Percentiles rank a stretch among this genome's conserved stretches.
Evolutionary conservation across 2,888 invertebrate species (phyloP).

Genomic region (Cecidostiba fungosa): DNA sequence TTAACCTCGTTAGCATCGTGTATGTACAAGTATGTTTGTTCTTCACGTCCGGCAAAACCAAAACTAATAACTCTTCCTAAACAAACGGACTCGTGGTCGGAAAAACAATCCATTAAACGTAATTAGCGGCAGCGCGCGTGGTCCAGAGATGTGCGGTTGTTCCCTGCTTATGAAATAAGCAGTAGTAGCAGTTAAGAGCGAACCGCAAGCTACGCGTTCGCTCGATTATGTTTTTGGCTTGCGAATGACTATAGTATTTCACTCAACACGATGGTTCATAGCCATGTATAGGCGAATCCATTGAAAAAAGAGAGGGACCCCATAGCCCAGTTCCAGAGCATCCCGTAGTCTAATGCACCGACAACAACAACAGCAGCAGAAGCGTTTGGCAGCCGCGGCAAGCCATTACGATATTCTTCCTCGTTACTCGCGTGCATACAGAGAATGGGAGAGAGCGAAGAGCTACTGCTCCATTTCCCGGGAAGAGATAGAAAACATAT

Average conservation of each 20-base stretch:
- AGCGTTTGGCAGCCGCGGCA: neutral
- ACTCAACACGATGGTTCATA: neutral
- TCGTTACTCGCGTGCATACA: neutral
- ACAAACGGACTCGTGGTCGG: neutral
- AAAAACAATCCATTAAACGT: slow-evolving; percentile 50
- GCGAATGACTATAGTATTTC: neutral
- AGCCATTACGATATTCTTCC: neutral
- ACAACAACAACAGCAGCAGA: neutral
- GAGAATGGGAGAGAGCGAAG: too few relatives aligned
- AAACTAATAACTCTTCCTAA: neutral
- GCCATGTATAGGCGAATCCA: neutral
- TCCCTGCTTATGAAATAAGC: slow-evolving; percentile 53
- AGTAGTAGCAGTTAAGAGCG: slow-evolving; percentile 22
- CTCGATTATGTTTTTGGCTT: neutral
- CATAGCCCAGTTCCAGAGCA: neutral
- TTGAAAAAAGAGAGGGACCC: neutral
- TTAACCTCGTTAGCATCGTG: neutral
- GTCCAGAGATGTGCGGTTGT: slow-evolving; percentile 8
- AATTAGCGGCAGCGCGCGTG: slow-evolving; percentile 29
- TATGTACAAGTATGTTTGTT: neutral
- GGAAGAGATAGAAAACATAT: neutral
- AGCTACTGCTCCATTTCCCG: slow-evolving; percentile 4
- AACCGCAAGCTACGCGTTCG: slow-evolving; percentile 10
- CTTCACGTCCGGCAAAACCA: neutral
- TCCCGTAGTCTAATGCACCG: neutral